Conservation (phyloP, 2,797 vertebrate species). For the Periparus ater region DNA sequence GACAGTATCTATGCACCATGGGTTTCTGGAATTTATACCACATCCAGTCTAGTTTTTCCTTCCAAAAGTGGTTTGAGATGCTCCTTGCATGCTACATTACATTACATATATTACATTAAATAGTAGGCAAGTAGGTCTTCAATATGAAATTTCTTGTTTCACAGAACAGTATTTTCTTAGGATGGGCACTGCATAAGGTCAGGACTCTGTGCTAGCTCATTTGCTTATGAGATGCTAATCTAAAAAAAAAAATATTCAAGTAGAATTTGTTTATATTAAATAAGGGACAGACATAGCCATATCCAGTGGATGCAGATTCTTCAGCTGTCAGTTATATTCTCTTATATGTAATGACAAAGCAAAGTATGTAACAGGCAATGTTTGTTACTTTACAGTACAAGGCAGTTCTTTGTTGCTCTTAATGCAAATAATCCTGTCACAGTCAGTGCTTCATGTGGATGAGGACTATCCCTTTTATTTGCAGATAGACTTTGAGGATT, state of each 20-base stretch:
- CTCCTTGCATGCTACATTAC: neutral
- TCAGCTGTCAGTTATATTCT: neutral
- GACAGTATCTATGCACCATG: neutral
- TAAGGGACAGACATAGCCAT: neutral
- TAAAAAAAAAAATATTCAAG: neutral
- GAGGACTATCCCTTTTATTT: neutral
- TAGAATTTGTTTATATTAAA: neutral
- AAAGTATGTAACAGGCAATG: neutral
- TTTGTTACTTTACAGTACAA: neutral
- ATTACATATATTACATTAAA: neutral
- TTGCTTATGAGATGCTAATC: neutral
- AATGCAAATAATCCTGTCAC: neutral
- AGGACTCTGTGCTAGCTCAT: neutral
- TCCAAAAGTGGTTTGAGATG: neutral
- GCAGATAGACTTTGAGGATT: neutral
- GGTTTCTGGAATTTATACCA: constrained; percentile 4
- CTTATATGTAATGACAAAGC: neutral
- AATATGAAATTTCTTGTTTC: neutral
- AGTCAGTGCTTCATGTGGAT: neutral
- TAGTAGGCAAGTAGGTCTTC: neutral
- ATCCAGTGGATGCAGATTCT: neutral
- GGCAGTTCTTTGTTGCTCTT: neutral
- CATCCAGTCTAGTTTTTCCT: neutral
- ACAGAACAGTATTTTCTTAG: neutral
- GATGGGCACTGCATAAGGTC: neutral